A percentile compares a stretch with the other conserved stretches of the same genome.
Evolutionary conservation across 2,113 vertebrate genomes (phyloP).

Genomic region (Mustelus asterias): DNA sequence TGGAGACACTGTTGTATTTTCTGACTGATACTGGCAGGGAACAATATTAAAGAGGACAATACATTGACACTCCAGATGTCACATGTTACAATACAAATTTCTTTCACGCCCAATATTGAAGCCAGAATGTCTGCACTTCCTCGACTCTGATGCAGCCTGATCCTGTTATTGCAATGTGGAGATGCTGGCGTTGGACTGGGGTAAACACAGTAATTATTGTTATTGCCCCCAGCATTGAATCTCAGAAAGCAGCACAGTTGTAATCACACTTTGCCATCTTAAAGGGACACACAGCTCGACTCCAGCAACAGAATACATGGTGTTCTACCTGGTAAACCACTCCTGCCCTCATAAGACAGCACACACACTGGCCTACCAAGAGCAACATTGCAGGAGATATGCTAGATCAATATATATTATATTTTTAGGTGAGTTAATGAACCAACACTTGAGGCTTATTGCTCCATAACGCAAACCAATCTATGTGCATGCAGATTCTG

Average conservation of each 20-base stretch:
- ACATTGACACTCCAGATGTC: neutral
- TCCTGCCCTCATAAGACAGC: neutral
- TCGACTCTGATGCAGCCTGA: neutral
- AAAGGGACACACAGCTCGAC: neutral
- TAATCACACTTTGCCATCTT: neutral
- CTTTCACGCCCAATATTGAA: neutral
- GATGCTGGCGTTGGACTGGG: no score
- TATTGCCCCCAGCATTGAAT: neutral
- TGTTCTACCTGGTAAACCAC: neutral
- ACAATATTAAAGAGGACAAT: neutral
- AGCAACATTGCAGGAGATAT: neutral
- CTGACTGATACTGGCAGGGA: neutral
- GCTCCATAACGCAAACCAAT: constrained; percentile 11
- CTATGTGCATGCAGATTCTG: neutral
- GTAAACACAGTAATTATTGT: no score
- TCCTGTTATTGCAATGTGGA: neutral
- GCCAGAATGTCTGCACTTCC: neutral
- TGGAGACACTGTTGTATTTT: neutral
- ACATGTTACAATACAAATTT: neutral
- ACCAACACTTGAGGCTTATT: neutral
- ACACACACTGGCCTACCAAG: neutral
- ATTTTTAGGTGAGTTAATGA: neutral
- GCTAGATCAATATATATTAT: neutral
- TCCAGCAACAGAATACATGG: neutral
- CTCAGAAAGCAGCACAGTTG: neutral